Conservation (phyloP, 2,888 invertebrate genomes). For the Ophonus ardosiacus region DNA sequence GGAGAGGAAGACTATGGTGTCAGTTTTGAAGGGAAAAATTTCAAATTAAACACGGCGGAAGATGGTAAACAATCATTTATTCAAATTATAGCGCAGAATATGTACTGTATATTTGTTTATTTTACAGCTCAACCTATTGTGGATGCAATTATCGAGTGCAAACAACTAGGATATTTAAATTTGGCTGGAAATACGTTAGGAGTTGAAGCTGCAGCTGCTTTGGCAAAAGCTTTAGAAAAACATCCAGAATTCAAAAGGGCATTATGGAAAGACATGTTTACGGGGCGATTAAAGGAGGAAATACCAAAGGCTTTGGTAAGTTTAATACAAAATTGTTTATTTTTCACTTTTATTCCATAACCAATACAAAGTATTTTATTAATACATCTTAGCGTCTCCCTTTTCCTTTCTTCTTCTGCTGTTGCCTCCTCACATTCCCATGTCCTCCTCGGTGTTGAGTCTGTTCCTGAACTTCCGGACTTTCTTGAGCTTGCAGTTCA, state of each 20-base stretch:
- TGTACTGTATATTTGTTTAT: slow-evolving; percentile 14
- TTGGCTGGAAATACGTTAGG: slow-evolving; percentile 96
- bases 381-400: slow-evolving; percentile 8
- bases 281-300: slow-evolving; percentile 95
- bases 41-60: slow-evolving; percentile 86
- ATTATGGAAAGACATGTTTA: slow-evolving; percentile 97
- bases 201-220: slow-evolving; percentile 90
- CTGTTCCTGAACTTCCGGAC: slow-evolving; percentile 30
- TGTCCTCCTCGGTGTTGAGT: background rate
- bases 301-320: slow-evolving; percentile 93
- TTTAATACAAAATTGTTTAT: slow-evolving; percentile 49
- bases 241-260: slow-evolving; percentile 90
- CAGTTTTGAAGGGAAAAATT: slow-evolving; percentile 87
- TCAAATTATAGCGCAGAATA: slow-evolving; percentile 49
- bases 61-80: slow-evolving; percentile 82
- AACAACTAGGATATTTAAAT: slow-evolving; percentile 84
- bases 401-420: slow-evolving; percentile 48
- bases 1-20: slow-evolving; percentile 78
- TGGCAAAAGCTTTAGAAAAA: slow-evolving; percentile 87
- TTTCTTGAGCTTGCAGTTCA: slow-evolving; percentile 40
- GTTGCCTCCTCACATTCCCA: slow-evolving; percentile 3
- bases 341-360: slow-evolving; percentile 42
- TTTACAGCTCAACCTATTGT: slow-evolving; percentile 84
- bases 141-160: slow-evolving; percentile 85
- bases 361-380: slow-evolving; percentile 42